Percentiles rank a stretch among this genome's conserved stretches.
Conservation (phyloP, 2,113 vertebrate genomes). For the Chamaea fasciata region DNA sequence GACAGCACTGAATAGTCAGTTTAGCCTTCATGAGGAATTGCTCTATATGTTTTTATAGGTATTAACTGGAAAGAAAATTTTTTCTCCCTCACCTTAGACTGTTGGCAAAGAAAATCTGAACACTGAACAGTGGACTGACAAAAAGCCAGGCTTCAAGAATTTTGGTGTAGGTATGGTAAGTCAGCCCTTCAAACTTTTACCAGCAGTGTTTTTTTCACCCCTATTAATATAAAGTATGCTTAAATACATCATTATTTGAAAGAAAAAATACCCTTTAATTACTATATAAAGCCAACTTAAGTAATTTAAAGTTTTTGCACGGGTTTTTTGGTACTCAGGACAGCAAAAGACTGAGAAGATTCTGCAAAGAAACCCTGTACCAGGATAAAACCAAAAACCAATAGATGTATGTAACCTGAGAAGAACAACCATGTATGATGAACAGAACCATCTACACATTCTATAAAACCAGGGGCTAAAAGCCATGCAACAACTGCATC, state of each 20-base stretch:
- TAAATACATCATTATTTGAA: neutral
- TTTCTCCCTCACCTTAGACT: neutral
- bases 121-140: neutral
- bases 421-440: neutral
- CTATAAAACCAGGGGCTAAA: neutral
- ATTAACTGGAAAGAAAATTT: neutral
- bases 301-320: neutral
- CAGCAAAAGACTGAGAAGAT: neutral
- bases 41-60: neutral
- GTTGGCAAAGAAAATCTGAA: neutral
- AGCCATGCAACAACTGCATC: neutral
- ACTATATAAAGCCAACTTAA: neutral
- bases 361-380: neutral
- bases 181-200: neutral
- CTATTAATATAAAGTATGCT: neutral
- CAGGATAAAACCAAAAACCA: neutral
- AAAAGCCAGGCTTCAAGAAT: neutral
- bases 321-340: neutral
- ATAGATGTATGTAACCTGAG: neutral
- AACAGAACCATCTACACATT: neutral
- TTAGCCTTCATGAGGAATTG: neutral
- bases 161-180: neutral
- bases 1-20: neutral
- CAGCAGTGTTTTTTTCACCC: accelerated
- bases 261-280: neutral